Conservation (phyloP, 2,888 invertebrate species). For the Melieria picta region DNA sequence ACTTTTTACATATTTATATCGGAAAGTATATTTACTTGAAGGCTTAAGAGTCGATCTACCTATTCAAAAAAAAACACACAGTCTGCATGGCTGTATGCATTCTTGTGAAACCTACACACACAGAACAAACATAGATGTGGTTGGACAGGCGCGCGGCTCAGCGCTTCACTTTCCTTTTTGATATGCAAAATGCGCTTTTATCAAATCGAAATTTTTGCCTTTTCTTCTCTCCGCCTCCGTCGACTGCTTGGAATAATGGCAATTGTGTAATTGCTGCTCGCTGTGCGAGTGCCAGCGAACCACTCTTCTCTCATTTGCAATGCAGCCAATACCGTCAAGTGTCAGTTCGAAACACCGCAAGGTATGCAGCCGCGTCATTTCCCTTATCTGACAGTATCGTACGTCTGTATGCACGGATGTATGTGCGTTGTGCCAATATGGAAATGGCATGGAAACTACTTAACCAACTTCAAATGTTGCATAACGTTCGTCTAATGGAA, state of each 20-base stretch:
- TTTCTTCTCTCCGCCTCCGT: too few relatives aligned
- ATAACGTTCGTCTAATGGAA: conserved; percentile 26
- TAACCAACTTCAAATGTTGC: conserved; percentile 27
- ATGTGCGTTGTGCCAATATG: conserved; percentile 14
- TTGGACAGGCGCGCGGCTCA: background rate
- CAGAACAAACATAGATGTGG: background rate
- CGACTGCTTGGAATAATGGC: conserved; percentile 14
- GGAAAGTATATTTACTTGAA: too few relatives aligned
- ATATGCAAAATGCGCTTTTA: background rate
- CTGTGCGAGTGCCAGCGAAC: background rate
- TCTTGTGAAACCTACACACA: background rate
- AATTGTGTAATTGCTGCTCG: conserved; percentile 26
- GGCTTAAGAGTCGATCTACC: background rate
- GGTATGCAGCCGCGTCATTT: conserved; percentile 23
- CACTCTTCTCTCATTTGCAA: background rate
- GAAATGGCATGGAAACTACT: conserved; percentile 31
- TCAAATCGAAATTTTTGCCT: too few relatives aligned
- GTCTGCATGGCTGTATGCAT: background rate
- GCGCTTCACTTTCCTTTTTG: background rate
- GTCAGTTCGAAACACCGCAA: conserved; percentile 14
- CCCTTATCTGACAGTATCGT: conserved; percentile 28
- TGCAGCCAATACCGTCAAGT: conserved; percentile 5
- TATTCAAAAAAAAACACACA: background rate
- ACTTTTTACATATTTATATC: too few relatives aligned
- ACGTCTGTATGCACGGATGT: background rate